Conservation (phyloP, 2,113 vertebrate species). For the Motacilla tschutschensis region DNA sequence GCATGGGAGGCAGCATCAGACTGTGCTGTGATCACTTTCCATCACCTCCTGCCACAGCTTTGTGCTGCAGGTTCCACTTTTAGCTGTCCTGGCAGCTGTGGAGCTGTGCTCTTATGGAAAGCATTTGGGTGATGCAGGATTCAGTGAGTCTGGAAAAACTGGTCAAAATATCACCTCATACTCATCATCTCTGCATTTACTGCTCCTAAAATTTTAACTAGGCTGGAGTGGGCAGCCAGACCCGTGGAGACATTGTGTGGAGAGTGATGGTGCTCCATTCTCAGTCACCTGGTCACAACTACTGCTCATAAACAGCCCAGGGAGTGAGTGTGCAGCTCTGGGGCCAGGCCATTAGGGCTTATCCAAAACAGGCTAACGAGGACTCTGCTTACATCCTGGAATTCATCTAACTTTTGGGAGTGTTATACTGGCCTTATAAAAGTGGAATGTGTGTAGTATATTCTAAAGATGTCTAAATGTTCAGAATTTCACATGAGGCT, state of each 20-base stretch:
- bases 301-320: constrained; percentile 58
- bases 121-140: background rate
- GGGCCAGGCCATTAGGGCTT: constrained; percentile 57
- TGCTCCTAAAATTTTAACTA: constrained; percentile 29
- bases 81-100: background rate
- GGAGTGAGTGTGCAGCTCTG: constrained; percentile 62
- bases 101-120: constrained; percentile 4
- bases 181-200: constrained; percentile 13
- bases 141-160: background rate
- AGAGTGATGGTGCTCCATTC: constrained; percentile 15
- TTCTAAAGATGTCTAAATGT: constrained; percentile 58
- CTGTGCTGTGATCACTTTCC: background rate
- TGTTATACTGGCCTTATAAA: constrained; percentile 69
- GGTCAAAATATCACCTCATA: constrained; percentile 26
- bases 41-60: background rate
- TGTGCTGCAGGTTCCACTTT: background rate
- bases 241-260: background rate
- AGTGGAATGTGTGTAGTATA: constrained; percentile 51
- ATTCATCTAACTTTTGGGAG: constrained; percentile 70
- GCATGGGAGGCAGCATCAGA: background rate
- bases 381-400: constrained; percentile 71
- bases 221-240: background rate
- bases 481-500: constrained; percentile 64
- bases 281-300: constrained; percentile 37
- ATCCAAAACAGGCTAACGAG: constrained; percentile 66